phyloP scores from a whole-genome alignment of 2,888 invertebrate genomes.

The Orchesellides sinensis region DNA sequence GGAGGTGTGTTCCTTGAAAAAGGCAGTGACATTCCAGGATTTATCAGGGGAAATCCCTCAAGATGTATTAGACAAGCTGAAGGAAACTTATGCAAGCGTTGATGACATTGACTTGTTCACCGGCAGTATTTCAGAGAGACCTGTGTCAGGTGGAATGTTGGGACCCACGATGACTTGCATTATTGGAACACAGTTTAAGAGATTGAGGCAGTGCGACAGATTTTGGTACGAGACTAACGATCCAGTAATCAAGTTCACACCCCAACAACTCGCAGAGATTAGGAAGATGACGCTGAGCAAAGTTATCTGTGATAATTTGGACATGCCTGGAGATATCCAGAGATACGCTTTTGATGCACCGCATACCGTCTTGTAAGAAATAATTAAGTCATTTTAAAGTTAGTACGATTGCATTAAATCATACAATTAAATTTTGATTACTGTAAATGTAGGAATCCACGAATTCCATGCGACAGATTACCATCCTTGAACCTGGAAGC shows the following conservation, averaged over 20 bases:
- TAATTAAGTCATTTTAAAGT: not conserved
- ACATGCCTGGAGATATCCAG: constrained; percentile 90
- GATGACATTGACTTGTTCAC: constrained; percentile 98
- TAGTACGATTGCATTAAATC: not conserved
- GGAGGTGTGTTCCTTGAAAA: constrained; percentile 91
- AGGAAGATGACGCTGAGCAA: constrained; percentile 91
- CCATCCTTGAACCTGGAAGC: constrained; percentile 88
- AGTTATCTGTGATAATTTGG: constrained; percentile 93
- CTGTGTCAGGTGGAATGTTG: constrained; percentile 92
- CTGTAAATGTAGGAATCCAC: constrained; percentile 83
- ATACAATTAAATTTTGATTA: not conserved
- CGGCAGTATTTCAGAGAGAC: constrained; percentile 93
- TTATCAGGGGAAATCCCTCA: constrained; percentile 90
- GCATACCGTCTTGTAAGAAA: constrained; percentile 88
- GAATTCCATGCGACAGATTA: constrained; percentile 89
- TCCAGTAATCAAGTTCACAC: constrained; percentile 87
- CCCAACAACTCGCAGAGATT: constrained; percentile 91
- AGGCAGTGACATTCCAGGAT: constrained; percentile 91
- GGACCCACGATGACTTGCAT: constrained; percentile 96
- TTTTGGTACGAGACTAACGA: constrained; percentile 96
- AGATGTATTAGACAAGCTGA: constrained; percentile 79
- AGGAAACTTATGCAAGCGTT: constrained; percentile 84
- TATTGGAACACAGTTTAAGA: constrained; percentile 95
- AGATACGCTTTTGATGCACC: constrained; percentile 93
- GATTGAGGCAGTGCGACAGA: constrained; percentile 93